Evolutionary conservation across 1,140 invertebrate genomes (phyloP).

Genomic region (Bombus pyrosoma): DNA sequence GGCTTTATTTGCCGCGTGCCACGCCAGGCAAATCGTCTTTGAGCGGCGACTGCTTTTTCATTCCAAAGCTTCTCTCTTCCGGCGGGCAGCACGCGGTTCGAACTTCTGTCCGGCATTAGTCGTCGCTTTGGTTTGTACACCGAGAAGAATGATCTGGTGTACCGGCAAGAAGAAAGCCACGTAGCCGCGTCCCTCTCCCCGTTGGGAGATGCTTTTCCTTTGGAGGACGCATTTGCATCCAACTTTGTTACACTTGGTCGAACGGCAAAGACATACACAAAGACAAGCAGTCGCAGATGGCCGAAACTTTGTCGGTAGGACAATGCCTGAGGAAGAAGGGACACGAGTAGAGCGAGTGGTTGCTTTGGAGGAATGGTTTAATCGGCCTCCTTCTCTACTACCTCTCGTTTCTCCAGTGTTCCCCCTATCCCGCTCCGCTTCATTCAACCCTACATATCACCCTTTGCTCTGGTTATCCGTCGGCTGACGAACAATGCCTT

Average conservation of each 20-base stretch:
- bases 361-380: constrained; percentile 30
- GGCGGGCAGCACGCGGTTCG: too few species aligned
- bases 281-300: constrained; percentile 44
- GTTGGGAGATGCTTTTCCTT: constrained; percentile 34
- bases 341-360: constrained; percentile 8
- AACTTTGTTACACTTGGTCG: constrained; percentile 49
- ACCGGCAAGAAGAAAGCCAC: constrained; percentile 31
- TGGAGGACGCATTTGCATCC: constrained; percentile 50
- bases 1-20: not conserved
- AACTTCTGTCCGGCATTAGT: constrained; percentile 30
- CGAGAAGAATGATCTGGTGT: constrained; percentile 22
- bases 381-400: constrained; percentile 39
- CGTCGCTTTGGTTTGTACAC: constrained; percentile 31
- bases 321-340: constrained; percentile 31
- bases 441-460: constrained; percentile 33
- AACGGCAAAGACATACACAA: constrained; percentile 51
- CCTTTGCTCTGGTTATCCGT: constrained; percentile 54
- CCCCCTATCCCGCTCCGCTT: too few species aligned
- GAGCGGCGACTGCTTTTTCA: not conserved
- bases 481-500: constrained; percentile 45
- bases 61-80: not conserved
- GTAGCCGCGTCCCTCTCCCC: not conserved
- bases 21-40: not conserved
- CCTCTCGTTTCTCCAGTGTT: constrained; percentile 2
- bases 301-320: constrained; percentile 46